Evolutionary conservation across 2,888 invertebrate species (phyloP).

Genomic region (Scaptomyza parva): DNA sequence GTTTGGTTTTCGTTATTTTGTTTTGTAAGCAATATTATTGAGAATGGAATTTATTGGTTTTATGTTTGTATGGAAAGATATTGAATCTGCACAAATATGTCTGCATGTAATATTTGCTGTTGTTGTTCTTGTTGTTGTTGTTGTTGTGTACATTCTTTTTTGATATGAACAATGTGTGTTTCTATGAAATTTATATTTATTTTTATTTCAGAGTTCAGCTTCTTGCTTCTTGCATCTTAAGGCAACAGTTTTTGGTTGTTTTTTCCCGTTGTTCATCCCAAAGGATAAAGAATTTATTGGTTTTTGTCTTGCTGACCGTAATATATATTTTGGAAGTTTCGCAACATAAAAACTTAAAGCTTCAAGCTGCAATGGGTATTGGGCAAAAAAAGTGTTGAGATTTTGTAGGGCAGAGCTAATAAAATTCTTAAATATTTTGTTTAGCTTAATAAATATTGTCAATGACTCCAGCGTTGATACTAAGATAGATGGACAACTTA

Average conservation of each 20-base stretch:
- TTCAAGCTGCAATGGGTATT: too few relatives aligned
- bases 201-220: neutral
- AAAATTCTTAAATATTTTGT: too few relatives aligned
- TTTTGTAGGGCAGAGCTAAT: too few relatives aligned
- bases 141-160: neutral
- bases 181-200: conserved; percentile 1
- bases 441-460: too few relatives aligned
- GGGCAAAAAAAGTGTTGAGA: too few relatives aligned
- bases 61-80: neutral
- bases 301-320: neutral
- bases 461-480: too few relatives aligned
- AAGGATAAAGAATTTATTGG: neutral
- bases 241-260: too few relatives aligned
- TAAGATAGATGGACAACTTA: too few relatives aligned
- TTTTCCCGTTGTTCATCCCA: neutral
- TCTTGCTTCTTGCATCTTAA: neutral
- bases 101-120: neutral
- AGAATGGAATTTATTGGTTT: neutral
- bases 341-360: neutral
- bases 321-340: neutral
- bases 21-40: neutral
- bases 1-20: neutral
- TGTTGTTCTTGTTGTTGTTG: neutral
- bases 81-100: neutral
- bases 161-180: neutral